Conservation (phyloP, 2,113 vertebrate species). For the Neogale vison region DNA sequence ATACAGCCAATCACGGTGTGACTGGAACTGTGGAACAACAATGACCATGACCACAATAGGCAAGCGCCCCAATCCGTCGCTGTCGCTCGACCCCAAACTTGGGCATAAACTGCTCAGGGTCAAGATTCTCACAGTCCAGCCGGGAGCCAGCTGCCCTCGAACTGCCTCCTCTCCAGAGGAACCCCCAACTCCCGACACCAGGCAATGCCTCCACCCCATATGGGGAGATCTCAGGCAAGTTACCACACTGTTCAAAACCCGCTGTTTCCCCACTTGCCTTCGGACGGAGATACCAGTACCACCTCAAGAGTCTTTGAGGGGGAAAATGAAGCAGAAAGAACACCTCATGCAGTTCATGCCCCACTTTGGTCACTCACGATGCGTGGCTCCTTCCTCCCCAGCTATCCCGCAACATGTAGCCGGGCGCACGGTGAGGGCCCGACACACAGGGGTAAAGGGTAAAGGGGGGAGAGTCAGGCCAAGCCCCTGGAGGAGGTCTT, state of each 20-base stretch:
- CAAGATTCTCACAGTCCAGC: not conserved
- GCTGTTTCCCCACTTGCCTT: not conserved
- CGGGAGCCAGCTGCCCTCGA: not conserved
- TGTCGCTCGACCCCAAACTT: not conserved
- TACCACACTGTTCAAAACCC: accelerated
- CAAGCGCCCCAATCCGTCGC: accelerated
- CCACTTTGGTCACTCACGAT: not conserved
- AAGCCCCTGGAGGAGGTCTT: not conserved
- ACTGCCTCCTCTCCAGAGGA: not conserved
- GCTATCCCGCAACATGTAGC: accelerated
- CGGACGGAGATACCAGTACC: accelerated
- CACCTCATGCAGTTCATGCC: accelerated
- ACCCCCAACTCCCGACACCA: accelerated
- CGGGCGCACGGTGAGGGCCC: accelerated
- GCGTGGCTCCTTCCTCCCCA: not conserved
- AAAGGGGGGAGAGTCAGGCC: not conserved
- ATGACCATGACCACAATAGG: not conserved
- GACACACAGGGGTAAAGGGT: no score
- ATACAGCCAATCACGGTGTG: not conserved
- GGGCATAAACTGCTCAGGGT: not conserved
- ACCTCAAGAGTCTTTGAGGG: not conserved
- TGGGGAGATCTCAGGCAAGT: not conserved
- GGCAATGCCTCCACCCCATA: not conserved
- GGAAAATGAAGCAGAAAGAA: not conserved
- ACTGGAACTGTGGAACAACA: not conserved